A percentile compares a stretch with the other conserved stretches of the same genome.
Conservation (phyloP, 2,888 invertebrate species). For the Acanthacorydalis orientalis region DNA sequence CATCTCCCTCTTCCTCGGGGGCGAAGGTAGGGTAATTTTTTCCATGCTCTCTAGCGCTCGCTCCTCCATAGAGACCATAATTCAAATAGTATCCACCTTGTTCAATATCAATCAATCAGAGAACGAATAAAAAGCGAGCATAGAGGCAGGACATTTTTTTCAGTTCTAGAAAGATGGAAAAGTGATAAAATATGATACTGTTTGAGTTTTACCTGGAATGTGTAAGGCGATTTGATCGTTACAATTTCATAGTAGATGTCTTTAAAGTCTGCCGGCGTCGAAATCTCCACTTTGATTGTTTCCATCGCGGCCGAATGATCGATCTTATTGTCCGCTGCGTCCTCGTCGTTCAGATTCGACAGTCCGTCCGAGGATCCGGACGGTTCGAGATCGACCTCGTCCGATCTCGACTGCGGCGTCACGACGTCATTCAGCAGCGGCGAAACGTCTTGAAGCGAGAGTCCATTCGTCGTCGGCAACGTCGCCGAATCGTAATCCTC, state of each 20-base stretch:
- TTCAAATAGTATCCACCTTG: no score
- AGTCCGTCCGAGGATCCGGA: slow-evolving; percentile 51
- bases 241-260: slow-evolving; percentile 81
- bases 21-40: no score
- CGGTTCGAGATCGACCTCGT: slow-evolving; percentile 49
- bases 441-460: slow-evolving; percentile 10
- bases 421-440: slow-evolving; percentile 29
- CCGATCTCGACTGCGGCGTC: slow-evolving; percentile 37
- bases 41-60: neutral
- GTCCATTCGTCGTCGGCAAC: slow-evolving; percentile 10
- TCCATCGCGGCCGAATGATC: slow-evolving; percentile 48
- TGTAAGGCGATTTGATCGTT: slow-evolving; percentile 77
- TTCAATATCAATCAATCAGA: no score
- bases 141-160: no score
- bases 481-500: slow-evolving; percentile 27
- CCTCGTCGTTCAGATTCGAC: slow-evolving; percentile 33
- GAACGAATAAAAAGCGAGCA: neutral
- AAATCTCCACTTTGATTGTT: slow-evolving; percentile 76
- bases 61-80: no score
- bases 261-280: slow-evolving; percentile 70
- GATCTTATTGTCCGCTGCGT: slow-evolving; percentile 44
- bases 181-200: neutral
- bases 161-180: neutral
- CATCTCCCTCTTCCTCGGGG: no score
- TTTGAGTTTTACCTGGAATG: slow-evolving; percentile 54